Evolutionary conservation across 1,140 invertebrate species (phyloP).

Genomic region (Drosophila jambulina): DNA sequence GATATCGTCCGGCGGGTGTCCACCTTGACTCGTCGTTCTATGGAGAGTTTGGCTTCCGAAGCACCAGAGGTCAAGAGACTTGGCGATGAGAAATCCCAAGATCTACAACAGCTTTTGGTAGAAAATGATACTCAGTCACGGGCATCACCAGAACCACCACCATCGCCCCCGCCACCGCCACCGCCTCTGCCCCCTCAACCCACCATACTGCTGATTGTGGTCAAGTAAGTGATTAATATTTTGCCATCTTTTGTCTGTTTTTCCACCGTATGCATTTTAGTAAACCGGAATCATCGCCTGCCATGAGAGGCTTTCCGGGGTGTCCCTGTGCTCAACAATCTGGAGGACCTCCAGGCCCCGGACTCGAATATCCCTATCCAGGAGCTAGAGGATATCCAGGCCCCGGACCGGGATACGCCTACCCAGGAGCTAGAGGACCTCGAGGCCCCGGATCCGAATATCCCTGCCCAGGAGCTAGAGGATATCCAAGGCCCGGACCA

Average conservation of each 20-base stretch:
- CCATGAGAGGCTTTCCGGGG: neutral
- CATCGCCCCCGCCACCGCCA: neutral
- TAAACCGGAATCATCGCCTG: neutral
- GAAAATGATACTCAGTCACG: neutral
- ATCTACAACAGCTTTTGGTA: neutral
- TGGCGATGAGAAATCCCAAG: neutral
- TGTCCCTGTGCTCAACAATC: neutral
- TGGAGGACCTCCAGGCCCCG: neutral
- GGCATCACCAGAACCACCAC: too few relatives aligned
- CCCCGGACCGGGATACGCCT: neutral
- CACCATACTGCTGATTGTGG: conserved; percentile 49
- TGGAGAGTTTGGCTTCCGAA: neutral
- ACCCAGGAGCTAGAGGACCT: neutral
- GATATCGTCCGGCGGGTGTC: neutral
- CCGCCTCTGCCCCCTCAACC: conserved; percentile 16
- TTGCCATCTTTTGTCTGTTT: too few relatives aligned
- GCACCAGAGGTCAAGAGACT: neutral
- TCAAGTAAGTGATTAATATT: conserved; percentile 29
- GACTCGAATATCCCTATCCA: neutral
- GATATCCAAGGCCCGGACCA: neutral
- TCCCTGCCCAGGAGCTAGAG: neutral
- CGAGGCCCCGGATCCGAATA: neutral
- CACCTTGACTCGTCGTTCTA: neutral
- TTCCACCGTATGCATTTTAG: neutral
- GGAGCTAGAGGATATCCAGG: neutral